Conservation (phyloP, 2,888 invertebrate species). For the Sarcophaga carnaria region DNA sequence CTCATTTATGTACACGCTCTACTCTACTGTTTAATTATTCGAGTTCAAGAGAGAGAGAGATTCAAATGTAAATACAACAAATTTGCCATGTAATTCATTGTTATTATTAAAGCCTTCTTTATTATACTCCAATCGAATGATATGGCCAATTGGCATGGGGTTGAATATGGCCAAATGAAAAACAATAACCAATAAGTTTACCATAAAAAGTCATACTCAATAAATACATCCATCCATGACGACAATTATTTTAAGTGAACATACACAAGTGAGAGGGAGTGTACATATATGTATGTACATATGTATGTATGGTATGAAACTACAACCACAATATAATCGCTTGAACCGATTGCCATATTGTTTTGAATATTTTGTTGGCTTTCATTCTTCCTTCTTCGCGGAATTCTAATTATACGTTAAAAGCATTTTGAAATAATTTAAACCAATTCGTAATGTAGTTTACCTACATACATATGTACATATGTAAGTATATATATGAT, state of each 20-base stretch:
- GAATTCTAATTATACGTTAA: slow-evolving; percentile 55
- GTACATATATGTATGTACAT: neutral
- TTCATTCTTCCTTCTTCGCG: slow-evolving; percentile 20
- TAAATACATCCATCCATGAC: neutral
- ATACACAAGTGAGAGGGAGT: neutral
- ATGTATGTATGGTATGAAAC: neutral
- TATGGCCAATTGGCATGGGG: no score
- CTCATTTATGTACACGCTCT: neutral
- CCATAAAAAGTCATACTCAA: slow-evolving; percentile 1
- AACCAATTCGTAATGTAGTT: slow-evolving; percentile 31
- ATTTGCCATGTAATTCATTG: slow-evolving; percentile 17
- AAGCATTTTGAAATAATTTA: slow-evolving; percentile 50
- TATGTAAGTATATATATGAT: no score
- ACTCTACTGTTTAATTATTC: slow-evolving; percentile 20
- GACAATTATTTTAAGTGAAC: neutral
- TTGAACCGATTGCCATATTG: slow-evolving; percentile 20
- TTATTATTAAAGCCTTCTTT: neutral
- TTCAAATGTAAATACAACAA: slow-evolving; percentile 6
- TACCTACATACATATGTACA: neutral
- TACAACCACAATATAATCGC: slow-evolving; percentile 11
- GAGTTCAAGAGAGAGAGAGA: slow-evolving; percentile 1
- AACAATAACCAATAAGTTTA: slow-evolving; percentile 16
- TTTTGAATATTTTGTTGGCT: slow-evolving; percentile 24
- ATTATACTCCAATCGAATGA: neutral
- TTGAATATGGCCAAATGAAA: neutral